These are phyloP conservation scores for Brachymystax lenok DNA, from an alignment of 2,797 vertebrate genomes.

Conservation along the genomic window DNA sequence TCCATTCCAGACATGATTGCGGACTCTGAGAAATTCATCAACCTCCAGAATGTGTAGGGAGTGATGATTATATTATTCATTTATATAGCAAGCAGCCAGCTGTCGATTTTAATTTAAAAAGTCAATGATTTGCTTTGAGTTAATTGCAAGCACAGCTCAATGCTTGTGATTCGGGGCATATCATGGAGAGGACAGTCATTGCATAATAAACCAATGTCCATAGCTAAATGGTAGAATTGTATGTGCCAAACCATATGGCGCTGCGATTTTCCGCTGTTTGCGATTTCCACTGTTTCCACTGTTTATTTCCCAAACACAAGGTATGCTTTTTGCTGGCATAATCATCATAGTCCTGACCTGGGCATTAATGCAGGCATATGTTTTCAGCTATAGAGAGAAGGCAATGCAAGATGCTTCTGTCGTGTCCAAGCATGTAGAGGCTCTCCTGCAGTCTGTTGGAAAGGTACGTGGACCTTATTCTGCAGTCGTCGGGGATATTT, in stretches of 20 bases:
- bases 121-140: background rate
- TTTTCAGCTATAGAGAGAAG: conserved; percentile 90
- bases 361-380: background rate
- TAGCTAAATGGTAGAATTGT: background rate
- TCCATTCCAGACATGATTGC: conserved; percentile 98
- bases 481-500: background rate
- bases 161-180: background rate
- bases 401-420: conserved; percentile 86
- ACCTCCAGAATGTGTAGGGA: conserved; percentile 90
- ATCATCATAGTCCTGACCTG: background rate
- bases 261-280: background rate
- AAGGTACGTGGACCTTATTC: conserved; percentile 76
- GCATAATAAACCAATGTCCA: background rate
- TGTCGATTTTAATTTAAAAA: background rate
- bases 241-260: background rate
- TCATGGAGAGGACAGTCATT: background rate
- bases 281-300: background rate
- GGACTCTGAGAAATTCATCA: conserved; percentile 93
- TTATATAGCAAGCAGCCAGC: background rate
- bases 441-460: conserved; percentile 86
- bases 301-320: background rate
- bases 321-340: background rate
- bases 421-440: conserved; percentile 85
- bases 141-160: background rate
- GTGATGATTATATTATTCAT: background rate